Evolutionary conservation across 2,797 vertebrate genomes (phyloP), one percentile per base, ranked within the genome.

Genomic region (Geotria australis): DNA sequence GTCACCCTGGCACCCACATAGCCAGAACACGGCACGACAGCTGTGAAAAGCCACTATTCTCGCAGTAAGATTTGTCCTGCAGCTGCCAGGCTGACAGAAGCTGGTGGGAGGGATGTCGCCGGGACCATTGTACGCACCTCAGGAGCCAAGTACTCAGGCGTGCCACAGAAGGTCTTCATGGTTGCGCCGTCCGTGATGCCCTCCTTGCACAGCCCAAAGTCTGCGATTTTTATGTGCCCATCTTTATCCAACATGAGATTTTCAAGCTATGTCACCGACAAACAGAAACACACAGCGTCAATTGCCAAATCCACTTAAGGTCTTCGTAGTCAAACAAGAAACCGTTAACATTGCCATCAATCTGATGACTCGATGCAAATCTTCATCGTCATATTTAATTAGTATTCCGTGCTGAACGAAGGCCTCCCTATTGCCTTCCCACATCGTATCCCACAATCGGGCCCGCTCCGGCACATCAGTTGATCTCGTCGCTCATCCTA

Each of bases 211-310:
- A 94, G 71, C n/a, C 86, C 86, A 1, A 93, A 94, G 65, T 94
- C 86, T 1, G 86, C 91, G 66, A 93, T 88, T 64, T 91, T 93
- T 67, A 94, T 82, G 70, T 93, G 86, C 2, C 86, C 86, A 0
- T 91, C 86, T 61, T 91, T 91, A 64, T 93, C 85, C 68, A 94
- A 69, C 83, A 93, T 83, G 45, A 94, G 82, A 62, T 93, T 94
- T 66, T 94, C 85, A 71, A 94, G 75, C 85, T 93, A 55, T 8
- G 24, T n/a, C 15, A 15, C 24, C 24, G 38, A 38, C 24, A 38
- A 38, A 38, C 24, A 38, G 6, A 38, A 38, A 38, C 24, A 38
- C 24, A 38, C 38, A 24, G 38, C 24, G 38, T 38, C 24, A 38
- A 38, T 5, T 38, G 38, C 24, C 24, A 38, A 38, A 38, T 38